Evolutionary conservation across 2,113 vertebrate genomes (phyloP).

Genomic region (Neodontobutis hainanensis): DNA sequence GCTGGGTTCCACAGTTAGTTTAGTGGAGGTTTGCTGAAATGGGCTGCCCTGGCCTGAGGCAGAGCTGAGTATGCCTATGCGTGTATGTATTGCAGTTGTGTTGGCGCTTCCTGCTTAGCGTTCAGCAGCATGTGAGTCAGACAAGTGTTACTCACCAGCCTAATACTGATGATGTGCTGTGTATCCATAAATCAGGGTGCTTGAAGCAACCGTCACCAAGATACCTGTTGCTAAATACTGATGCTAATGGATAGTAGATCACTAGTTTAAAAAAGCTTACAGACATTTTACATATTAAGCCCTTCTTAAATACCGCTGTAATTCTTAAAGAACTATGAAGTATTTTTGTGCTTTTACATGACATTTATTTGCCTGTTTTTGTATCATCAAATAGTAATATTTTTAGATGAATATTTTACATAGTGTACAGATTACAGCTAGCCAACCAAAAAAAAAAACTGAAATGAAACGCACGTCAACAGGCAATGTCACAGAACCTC

Average conservation of each 20-base stretch:
- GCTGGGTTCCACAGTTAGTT: conserved; percentile 22
- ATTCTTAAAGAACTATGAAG: too few species aligned
- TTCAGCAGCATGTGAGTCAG: conserved; percentile 45
- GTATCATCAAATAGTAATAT: too few species aligned
- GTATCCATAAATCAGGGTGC: neutral
- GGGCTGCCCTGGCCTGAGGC: conserved; percentile 13
- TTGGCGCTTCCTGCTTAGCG: conserved; percentile 37
- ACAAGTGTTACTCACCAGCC: neutral
- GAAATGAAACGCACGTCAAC: too few species aligned
- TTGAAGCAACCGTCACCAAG: neutral
- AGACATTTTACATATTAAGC: neutral
- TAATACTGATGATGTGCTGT: neutral
- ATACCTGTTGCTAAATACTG: neutral
- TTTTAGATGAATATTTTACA: too few species aligned
- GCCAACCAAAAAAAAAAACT: too few species aligned
- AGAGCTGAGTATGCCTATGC: conserved; percentile 8
- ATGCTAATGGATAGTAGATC: neutral
- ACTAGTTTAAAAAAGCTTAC: neutral
- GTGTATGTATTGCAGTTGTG: conserved; percentile 47
- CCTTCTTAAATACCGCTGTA: too few species aligned
- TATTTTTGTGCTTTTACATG: too few species aligned
- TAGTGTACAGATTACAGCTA: too few species aligned
- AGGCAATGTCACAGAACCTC: too few species aligned
- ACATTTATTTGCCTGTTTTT: too few species aligned
- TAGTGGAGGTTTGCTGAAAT: conserved; percentile 13